Evolutionary conservation across 2,113 vertebrate genomes (phyloP).

Genomic region (Cyprinodon variegatus): DNA sequence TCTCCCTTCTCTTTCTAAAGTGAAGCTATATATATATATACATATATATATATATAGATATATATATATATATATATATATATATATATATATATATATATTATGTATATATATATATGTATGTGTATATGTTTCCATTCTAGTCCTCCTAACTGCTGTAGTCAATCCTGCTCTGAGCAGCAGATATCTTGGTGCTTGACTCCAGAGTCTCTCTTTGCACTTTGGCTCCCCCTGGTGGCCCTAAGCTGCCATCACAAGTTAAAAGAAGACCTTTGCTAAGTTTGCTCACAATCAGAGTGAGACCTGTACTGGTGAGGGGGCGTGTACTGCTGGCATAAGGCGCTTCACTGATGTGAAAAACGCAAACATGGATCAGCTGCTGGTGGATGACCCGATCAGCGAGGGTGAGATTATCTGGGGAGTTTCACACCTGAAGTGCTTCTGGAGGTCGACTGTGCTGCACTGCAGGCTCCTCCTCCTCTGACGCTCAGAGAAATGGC

Average conservation of each 20-base stretch:
- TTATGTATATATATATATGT: too few species aligned
- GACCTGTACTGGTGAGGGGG: constrained; percentile 80
- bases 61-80: too few species aligned
- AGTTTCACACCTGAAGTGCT: constrained; percentile 41
- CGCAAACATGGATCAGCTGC: constrained; percentile 76
- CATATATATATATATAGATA: too few species aligned
- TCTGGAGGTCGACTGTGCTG: constrained; percentile 12
- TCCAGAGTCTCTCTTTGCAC: neutral
- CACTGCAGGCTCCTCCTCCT: constrained; percentile 28
- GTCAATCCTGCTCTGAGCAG: too few species aligned
- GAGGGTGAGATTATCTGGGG: constrained; percentile 65
- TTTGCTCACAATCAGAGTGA: constrained; percentile 78
- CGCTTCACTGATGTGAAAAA: constrained; percentile 71
- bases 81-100: too few species aligned
- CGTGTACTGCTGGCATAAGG: constrained; percentile 78
- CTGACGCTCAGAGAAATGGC: constrained; percentile 28
- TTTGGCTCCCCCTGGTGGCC: constrained; percentile 54
- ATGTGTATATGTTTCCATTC: too few species aligned
- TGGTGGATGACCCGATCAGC: constrained; percentile 72
- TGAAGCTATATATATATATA: too few species aligned
- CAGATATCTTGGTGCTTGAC: neutral
- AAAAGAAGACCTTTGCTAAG: constrained; percentile 62
- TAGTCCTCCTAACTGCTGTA: too few species aligned
- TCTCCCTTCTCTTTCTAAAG: too few species aligned
- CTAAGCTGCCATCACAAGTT: neutral